Base-by-base conservation (phyloP, 1,140 invertebrate species). In the Idris sp. region DNA sequence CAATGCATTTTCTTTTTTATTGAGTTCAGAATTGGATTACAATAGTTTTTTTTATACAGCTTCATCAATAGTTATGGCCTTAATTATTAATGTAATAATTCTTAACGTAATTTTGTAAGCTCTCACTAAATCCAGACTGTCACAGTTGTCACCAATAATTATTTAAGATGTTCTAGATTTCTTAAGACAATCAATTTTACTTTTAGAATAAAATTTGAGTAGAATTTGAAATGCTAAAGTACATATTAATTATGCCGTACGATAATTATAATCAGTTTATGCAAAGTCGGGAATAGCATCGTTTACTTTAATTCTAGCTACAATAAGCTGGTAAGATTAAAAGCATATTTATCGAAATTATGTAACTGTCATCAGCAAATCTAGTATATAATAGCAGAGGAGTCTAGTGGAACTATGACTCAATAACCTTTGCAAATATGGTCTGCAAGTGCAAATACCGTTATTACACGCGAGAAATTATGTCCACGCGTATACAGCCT, bases 391-490 rank as follows among this genome's bases (percentile, higher is more conserved):
- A 51, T 30, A 28, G 28, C 18, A 36, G 46, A 31, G n/a, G n/a
- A 68, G 28, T 43, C 53, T 33, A 69, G 46, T 44, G 8, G 44
- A 13, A 18, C 31, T 14, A 46, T 72, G 67, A 72, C 35, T 53
- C 46, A 69, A 69, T 69, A 69, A 61, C 65, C 68, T 62, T 62
- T 56, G 68, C 58, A 72, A 72, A 72, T 72, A 62, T 53, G 41
- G 25, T 61, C 41, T 61, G 56, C 56, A 44, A 62, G 58, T 72
- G 40, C 56, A 43, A 61, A 54, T 56, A 28, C 56, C 58, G 56
- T 62, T 72, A 72, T 72, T 72, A 72, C 58, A 62, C 49, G 68
- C 58, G 48, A 38, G 56, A 71, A 61, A 71, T 61, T 56, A 61
- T 72, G 46, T 61, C 43, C 46, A 15, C 44, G 40, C 40, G 26